A percentile compares a stretch with the other conserved stretches of the same genome.
phyloP scores from a whole-genome alignment of 1,140 invertebrate genomes.

The Parasteatoda tepidariorum region DNA sequence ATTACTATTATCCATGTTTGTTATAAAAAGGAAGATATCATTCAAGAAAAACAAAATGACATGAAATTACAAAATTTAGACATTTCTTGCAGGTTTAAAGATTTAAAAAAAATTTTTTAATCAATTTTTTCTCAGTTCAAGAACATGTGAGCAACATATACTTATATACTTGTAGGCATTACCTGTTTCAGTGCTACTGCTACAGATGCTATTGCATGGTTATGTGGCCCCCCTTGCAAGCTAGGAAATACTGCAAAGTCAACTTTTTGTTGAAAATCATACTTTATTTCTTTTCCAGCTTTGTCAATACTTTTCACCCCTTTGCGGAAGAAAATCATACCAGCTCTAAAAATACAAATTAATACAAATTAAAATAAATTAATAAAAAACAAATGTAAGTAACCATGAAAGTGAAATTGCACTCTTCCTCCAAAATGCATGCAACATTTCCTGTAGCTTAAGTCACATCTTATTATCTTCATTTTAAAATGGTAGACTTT shows the following conservation, averaged over 20 bases:
- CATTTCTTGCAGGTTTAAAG: too few species aligned
- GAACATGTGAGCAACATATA: conserved; percentile 16
- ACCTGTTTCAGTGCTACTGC: conserved; percentile 70
- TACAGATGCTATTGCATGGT: conserved; percentile 76
- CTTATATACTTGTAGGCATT: not conserved
- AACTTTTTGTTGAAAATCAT: conserved; percentile 75
- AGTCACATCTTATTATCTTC: too few species aligned
- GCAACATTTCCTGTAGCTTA: too few species aligned
- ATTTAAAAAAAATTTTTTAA: too few species aligned
- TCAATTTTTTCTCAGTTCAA: too few species aligned
- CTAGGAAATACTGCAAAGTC: conserved; percentile 79
- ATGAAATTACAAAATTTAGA: too few species aligned
- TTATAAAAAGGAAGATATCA: too few species aligned
- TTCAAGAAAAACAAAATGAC: too few species aligned
- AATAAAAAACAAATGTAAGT: not conserved
- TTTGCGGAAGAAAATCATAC: conserved; percentile 73
- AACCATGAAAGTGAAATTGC: too few species aligned
- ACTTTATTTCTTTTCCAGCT: conserved; percentile 74
- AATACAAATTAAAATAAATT: not conserved
- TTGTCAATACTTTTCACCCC: conserved; percentile 68
- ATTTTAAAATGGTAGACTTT: too few species aligned
- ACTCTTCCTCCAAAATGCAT: too few species aligned
- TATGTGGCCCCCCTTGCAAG: conserved; percentile 79
- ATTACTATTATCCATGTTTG: too few species aligned
- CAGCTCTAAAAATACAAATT: conserved; percentile 65